Conservation (phyloP, 2,113 vertebrate genomes). For the Rousettus leschenaultii region DNA sequence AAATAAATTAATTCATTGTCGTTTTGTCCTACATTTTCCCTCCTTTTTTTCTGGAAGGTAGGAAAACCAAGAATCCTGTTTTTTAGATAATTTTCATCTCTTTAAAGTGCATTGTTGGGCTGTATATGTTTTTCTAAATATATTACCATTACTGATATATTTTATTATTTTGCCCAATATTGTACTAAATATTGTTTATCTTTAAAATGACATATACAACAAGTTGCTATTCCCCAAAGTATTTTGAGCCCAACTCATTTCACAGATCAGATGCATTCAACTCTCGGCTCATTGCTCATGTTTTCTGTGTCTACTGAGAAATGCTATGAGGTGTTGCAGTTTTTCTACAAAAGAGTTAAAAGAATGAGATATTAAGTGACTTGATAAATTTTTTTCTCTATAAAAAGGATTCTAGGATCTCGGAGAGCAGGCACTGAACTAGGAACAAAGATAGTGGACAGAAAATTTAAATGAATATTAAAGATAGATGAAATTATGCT, state of each 20-base stretch:
- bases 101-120: conserved; percentile 47
- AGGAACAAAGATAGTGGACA: neutral
- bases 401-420: neutral
- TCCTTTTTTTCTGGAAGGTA: neutral
- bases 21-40: conserved; percentile 9
- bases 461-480: neutral
- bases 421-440: neutral
- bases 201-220: conserved; percentile 44
- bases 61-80: conserved; percentile 51
- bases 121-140: conserved; percentile 53
- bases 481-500: neutral
- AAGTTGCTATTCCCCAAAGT: conserved; percentile 51
- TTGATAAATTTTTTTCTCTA: neutral
- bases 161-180: conserved; percentile 57
- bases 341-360: conserved; percentile 27
- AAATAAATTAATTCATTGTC: conserved; percentile 65
- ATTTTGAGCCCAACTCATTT: conserved; percentile 55
- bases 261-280: conserved; percentile 50
- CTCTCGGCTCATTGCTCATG: neutral
- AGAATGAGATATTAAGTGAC: neutral
- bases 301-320: neutral
- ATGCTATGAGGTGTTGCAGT: neutral
- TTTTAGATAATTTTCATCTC: conserved; percentile 61
- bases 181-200: conserved; percentile 60
- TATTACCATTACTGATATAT: conserved; percentile 31